Conservation (phyloP, 2,113 vertebrate genomes). For the Smithornis capensis region DNA sequence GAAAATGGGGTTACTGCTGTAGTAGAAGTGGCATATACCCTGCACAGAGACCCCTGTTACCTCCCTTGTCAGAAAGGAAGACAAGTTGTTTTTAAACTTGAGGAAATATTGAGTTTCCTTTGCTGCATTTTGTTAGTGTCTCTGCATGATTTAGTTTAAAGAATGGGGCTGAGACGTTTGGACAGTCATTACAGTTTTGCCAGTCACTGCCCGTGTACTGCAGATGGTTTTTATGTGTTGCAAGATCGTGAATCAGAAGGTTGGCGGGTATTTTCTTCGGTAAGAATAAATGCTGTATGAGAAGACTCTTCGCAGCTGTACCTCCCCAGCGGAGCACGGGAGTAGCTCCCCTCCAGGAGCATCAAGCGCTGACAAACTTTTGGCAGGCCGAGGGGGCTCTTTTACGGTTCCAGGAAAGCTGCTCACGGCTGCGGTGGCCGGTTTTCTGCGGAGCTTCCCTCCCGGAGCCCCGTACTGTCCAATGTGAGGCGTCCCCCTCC, state of each 20-base stretch:
- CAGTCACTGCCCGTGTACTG: background rate
- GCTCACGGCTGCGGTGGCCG: background rate
- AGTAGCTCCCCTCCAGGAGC: background rate
- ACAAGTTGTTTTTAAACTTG: conserved; percentile 40
- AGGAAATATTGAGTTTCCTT: conserved; percentile 38
- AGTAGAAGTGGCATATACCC: background rate
- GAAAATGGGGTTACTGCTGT: background rate
- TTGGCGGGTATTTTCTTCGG: background rate
- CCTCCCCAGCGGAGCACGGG: background rate
- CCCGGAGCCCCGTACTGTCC: fast-evolving
- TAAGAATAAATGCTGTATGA: fast-evolving
- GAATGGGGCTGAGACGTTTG: background rate
- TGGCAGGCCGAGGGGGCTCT: fast-evolving
- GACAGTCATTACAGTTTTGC: background rate
- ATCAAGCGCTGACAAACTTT: fast-evolving
- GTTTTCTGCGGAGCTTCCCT: background rate
- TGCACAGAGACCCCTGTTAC: background rate
- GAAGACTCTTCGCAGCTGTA: background rate
- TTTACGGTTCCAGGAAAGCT: background rate
- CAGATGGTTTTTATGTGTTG: background rate
- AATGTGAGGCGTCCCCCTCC: background rate
- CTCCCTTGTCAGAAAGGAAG: background rate
- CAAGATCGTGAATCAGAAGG: fast-evolving
- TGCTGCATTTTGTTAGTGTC: background rate
- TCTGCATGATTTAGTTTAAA: background rate